These are phyloP conservation scores for Cydia strobilella DNA, from an alignment of 1,140 invertebrate species.

Conservation along the genomic window DNA sequence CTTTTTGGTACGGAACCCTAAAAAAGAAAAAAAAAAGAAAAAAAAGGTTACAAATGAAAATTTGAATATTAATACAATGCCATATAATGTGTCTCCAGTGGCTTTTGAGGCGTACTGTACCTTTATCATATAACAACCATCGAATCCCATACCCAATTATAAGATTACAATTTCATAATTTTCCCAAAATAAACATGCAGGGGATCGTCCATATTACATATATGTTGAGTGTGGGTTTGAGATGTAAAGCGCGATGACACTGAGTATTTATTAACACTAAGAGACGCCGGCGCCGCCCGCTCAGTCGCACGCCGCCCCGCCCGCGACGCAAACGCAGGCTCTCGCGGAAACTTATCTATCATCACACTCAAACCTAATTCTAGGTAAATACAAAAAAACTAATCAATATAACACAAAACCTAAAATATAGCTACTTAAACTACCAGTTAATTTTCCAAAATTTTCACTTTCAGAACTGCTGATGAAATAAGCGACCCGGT, in stretches of 20 bases:
- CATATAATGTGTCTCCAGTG: background rate
- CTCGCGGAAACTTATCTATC: conserved; percentile 34
- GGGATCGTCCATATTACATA: conserved; percentile 46
- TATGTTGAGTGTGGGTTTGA: conserved; percentile 55
- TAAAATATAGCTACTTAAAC: background rate
- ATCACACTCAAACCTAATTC: conserved; percentile 30
- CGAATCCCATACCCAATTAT: background rate
- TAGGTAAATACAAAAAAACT: conserved; percentile 23
- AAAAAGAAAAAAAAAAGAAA: no score
- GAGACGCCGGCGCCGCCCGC: conserved; percentile 54
- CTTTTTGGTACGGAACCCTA: no score
- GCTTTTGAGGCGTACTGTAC: background rate
- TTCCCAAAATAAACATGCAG: conserved; percentile 38
- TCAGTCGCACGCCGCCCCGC: conserved; percentile 62
- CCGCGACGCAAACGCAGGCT: conserved; percentile 55
- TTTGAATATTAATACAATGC: no score
- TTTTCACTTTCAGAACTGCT: conserved; percentile 36
- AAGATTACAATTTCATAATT: background rate
- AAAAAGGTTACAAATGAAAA: no score
- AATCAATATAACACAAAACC: background rate
- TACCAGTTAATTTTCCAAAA: background rate
- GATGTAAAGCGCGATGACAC: conserved; percentile 68
- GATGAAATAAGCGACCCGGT: conserved; percentile 48
- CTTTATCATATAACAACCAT: background rate
- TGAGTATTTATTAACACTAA: conserved; percentile 73